Evolutionary conservation across 1,140 invertebrate genomes (phyloP).

Genomic region (Penaeus chinensis): DNA sequence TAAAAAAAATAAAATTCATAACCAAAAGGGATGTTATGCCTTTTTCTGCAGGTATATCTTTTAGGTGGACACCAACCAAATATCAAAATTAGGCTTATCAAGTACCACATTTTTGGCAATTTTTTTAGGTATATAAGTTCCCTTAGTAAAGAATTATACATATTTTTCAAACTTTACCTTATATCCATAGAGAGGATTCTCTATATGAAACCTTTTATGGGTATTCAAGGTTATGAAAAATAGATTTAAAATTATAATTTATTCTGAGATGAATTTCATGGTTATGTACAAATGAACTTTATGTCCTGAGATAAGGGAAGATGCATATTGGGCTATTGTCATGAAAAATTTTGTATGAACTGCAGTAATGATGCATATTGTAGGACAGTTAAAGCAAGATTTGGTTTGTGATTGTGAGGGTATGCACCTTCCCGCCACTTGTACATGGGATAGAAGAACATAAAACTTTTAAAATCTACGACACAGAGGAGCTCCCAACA

Average conservation of each 20-base stretch:
- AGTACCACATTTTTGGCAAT: no score
- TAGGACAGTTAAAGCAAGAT: slow-evolving; percentile 38
- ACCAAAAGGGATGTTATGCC: no score
- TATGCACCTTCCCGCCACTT: slow-evolving; percentile 60
- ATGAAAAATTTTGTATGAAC: slow-evolving; percentile 49
- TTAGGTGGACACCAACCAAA: no score
- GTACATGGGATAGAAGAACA: slow-evolving; percentile 56
- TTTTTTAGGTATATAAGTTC: no score
- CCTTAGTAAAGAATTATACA: no score
- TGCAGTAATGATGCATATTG: slow-evolving; percentile 36
- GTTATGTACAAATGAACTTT: slow-evolving; percentile 61
- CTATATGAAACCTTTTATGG: no score
- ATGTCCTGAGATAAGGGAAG: slow-evolving; percentile 61
- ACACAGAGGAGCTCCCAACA: slow-evolving; percentile 60
- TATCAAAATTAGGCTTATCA: no score
- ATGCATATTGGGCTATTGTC: slow-evolving; percentile 62
- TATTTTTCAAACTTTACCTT: no score
- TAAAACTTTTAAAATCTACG: slow-evolving; percentile 56
- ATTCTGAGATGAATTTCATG: slow-evolving; percentile 61
- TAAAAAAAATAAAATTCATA: no score
- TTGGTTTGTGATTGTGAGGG: slow-evolving; percentile 34
- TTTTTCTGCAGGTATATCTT: no score
- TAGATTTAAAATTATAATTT: slow-evolving; percentile 59
- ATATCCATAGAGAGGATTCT: no score
- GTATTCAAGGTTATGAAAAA: slow-evolving; percentile 19